These are phyloP conservation scores for Ferrisia virgata DNA, from an alignment of 2,888 invertebrate genomes.

Conservation along the genomic window DNA sequence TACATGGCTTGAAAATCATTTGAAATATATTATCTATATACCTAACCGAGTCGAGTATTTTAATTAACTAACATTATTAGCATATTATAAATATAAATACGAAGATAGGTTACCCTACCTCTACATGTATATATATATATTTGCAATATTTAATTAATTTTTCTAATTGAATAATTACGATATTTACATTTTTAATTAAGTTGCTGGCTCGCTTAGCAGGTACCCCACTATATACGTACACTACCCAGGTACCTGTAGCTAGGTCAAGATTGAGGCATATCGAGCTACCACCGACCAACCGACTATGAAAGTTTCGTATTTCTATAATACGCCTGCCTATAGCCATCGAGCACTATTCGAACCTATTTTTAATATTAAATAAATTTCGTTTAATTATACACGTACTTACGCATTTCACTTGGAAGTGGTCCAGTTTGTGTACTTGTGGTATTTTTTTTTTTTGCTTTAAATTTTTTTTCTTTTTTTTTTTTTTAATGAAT, in stretches of 20 bases:
- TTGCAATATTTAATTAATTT: not conserved
- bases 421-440: not conserved
- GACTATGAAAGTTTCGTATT: not conserved
- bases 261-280: not conserved
- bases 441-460: not conserved
- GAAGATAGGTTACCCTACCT: not conserved
- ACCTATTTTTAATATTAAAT: not conserved
- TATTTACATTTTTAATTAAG: not conserved
- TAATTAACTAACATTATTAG: not conserved
- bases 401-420: not conserved
- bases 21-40: too few relatives aligned
- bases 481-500: too few relatives aligned
- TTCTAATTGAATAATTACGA: not conserved
- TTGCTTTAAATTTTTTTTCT: not conserved
- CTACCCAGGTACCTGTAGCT: too few relatives aligned
- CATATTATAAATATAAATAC: not conserved
- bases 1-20: not conserved
- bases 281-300: too few relatives aligned
- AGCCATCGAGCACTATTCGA: not conserved
- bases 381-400: not conserved
- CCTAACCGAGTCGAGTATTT: too few relatives aligned
- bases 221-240: too few relatives aligned
- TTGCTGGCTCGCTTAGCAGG: not conserved
- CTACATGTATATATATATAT: too few relatives aligned
- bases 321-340: not conserved